Evolutionary conservation across 1,140 invertebrate species (phyloP), one percentile per base, ranked within the genome.

Genomic region (Bombus picipes): DNA sequence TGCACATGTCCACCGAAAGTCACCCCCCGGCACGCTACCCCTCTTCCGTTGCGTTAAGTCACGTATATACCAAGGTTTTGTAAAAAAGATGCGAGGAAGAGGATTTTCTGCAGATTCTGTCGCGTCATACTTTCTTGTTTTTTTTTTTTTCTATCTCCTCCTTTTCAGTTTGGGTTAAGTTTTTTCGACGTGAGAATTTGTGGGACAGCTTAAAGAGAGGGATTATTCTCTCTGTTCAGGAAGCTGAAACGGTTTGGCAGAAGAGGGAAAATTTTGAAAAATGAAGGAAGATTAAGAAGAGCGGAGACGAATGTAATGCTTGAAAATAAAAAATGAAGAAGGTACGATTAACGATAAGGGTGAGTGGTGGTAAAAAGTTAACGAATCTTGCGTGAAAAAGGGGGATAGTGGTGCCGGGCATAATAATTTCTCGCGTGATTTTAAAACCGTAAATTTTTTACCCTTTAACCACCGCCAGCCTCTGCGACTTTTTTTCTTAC

Each of bases 361-460:
- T 39, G 75, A 77, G 62, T 43, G 80, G 62, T 57, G 77, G 88
- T 87, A 88, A 87, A 87, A 83, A 83, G 34, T 78, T 68, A 47
- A 85, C 84, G 76, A 89, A 87, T 87, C 78, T 57, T 78, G 74
- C 71, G 83, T 80, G 62, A 65, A 81, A 28, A 34, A 66, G 47
- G 43, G 10, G 37, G 65, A 32, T 76, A 41, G 87, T 47, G 86
- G 88, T 41, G 32, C 78, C 65, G 75, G 81, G 91, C 88, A 92
- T 94, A 95, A 95, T 95, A 95, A 95, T 95, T 95, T 95, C 93
- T 95, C 94, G 94, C 92, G 91, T 95, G 94, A 95, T 95, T 95
- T 95, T 95, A 94, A 95, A 94, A 94, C 94, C 94, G 94, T 95
- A 95, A 95, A 95, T 94, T 95, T 95, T 95, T 94, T 95, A 89